Percentiles rank a stretch among this genome's conserved stretches.
Evolutionary conservation across 2,113 vertebrate species (phyloP).

Genomic region (Poicephalus gulielmi): DNA sequence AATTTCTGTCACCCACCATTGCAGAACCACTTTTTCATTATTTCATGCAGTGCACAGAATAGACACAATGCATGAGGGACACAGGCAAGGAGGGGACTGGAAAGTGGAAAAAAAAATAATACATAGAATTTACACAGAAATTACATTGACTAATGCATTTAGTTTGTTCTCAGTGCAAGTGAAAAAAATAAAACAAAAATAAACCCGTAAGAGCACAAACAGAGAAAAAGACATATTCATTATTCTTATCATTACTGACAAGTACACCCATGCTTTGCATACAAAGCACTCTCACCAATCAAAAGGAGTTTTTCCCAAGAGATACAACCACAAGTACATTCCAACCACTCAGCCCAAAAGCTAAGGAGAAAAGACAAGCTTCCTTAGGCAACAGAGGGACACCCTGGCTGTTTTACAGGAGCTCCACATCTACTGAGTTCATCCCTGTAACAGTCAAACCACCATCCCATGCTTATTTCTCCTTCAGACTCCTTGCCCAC

Average conservation of each 20-base stretch:
- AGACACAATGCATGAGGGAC: not conserved
- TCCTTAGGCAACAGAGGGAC: not conserved
- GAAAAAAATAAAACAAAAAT: not conserved
- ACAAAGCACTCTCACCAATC: not conserved
- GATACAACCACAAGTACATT: not conserved
- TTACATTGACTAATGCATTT: not conserved
- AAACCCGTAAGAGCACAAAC: not conserved
- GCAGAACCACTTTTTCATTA: not conserved
- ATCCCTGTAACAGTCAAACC: fast-evolving
- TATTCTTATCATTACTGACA: slow-evolving; percentile 13
- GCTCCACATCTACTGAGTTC: not conserved
- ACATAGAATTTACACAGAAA: not conserved
- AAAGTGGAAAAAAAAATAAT: not conserved
- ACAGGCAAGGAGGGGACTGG: not conserved
- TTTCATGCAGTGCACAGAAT: not conserved
- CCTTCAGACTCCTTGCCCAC: not conserved
- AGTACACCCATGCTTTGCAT: not conserved
- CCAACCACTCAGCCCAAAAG: not conserved
- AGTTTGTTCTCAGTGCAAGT: not conserved
- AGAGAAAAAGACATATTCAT: not conserved
- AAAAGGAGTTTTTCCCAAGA: not conserved
- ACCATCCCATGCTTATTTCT: not conserved
- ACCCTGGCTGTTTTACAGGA: not conserved
- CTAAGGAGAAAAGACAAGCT: not conserved
- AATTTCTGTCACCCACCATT: not conserved